A percentile compares a stretch with the other conserved stretches of the same genome.
phyloP scores from a whole-genome alignment of 2,797 vertebrate genomes.

The Threskiornis aethiopicus region DNA sequence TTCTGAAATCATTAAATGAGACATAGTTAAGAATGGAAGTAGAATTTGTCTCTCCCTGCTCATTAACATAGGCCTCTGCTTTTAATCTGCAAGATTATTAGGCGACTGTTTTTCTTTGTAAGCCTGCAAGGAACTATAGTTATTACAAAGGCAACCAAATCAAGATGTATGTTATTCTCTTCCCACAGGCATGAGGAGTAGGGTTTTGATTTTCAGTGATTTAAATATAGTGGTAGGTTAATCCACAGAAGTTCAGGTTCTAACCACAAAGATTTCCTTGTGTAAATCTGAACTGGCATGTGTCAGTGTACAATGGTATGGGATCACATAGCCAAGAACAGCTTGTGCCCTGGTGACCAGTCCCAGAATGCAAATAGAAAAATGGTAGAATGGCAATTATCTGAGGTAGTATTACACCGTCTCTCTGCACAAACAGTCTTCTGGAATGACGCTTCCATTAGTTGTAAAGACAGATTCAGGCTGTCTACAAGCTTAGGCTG shows the following conservation, averaged over 20 bases:
- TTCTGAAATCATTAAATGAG: neutral
- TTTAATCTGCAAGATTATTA: neutral
- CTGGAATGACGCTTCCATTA: neutral
- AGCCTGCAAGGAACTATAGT: neutral
- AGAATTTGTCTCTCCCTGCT: neutral
- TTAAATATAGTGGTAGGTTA: constrained; percentile 52
- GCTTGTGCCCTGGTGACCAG: neutral
- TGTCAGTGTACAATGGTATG: neutral
- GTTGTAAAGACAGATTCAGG: neutral
- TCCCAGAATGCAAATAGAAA: neutral
- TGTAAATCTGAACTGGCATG: constrained; percentile 17
- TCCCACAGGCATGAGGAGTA: constrained; percentile 30
- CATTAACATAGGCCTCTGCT: neutral
- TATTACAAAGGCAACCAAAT: constrained; percentile 30
- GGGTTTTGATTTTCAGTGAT: constrained; percentile 21
- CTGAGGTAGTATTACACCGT: neutral
- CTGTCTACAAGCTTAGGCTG: neutral
- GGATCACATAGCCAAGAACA: constrained; percentile 18
- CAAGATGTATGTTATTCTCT: constrained; percentile 6
- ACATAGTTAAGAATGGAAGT: neutral
- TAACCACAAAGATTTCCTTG: constrained; percentile 46
- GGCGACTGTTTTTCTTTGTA: neutral
- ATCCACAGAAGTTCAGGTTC: constrained; percentile 30
- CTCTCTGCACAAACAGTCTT: neutral
- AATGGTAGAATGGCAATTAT: neutral